phyloP scores from a whole-genome alignment of 2,888 invertebrate species.

The Cheilosia pagana region DNA sequence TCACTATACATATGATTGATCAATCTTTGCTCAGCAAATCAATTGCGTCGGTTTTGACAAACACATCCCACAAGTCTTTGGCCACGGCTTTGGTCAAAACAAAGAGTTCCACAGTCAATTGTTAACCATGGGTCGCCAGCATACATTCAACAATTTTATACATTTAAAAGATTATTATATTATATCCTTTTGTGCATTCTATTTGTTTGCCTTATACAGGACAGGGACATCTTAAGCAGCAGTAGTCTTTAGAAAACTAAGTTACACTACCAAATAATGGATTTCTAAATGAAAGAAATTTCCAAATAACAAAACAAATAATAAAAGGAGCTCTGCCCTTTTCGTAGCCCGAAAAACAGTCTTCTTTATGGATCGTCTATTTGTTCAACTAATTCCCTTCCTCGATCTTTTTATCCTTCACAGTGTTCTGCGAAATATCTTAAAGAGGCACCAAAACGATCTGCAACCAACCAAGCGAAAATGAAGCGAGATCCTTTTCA shows the following conservation, averaged over 20 bases:
- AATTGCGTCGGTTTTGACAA: constrained; percentile 30
- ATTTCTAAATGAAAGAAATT: constrained; percentile 67
- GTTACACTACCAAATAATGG: constrained; percentile 71
- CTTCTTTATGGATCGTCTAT: constrained; percentile 44
- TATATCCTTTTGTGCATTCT: constrained; percentile 43
- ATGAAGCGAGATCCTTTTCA: constrained; percentile 67
- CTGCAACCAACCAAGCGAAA: constrained; percentile 52
- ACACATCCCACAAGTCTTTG: constrained; percentile 64
- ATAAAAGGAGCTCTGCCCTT: constrained; percentile 50
- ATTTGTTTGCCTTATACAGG: constrained; percentile 66
- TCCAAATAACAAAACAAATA: constrained; percentile 68
- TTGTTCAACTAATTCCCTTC: constrained; percentile 71
- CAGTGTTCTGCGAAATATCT: too few species aligned
- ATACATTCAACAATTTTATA: constrained; percentile 53
- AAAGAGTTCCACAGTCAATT: constrained; percentile 58
- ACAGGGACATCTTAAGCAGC: constrained; percentile 70
- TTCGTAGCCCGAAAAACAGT: constrained; percentile 38
- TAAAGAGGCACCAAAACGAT: neutral
- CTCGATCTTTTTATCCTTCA: constrained; percentile 68
- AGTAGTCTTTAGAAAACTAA: constrained; percentile 63
- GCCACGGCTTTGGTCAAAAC: constrained; percentile 64
- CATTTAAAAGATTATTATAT: constrained; percentile 71
- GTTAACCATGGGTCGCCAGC: neutral
- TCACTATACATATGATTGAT: constrained; percentile 60
- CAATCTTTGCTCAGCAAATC: constrained; percentile 25